Conservation (phyloP, 1,140 invertebrate genomes). For the Paraescarpia echinospica region DNA sequence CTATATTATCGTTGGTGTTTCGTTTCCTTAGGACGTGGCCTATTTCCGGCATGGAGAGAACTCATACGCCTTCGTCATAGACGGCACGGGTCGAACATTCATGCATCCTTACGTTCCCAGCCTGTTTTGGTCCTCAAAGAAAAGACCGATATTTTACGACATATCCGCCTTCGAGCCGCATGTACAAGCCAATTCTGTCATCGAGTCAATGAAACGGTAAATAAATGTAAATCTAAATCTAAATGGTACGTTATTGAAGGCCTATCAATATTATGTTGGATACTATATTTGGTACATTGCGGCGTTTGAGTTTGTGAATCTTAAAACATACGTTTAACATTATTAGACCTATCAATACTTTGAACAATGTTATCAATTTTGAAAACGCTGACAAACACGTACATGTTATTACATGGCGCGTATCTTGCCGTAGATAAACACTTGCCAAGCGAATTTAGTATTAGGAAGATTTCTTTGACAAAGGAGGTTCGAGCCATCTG, state of each 20-base stretch:
- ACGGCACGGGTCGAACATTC: constrained; percentile 11
- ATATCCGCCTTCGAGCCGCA: neutral
- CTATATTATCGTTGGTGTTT: neutral
- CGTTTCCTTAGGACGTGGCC: neutral
- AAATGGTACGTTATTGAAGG: too few relatives aligned
- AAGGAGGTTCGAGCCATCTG: neutral
- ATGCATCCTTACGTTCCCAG: constrained; percentile 8
- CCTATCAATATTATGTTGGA: too few relatives aligned
- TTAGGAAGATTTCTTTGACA: neutral
- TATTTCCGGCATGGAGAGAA: neutral
- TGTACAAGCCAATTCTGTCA: neutral
- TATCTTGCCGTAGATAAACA: neutral
- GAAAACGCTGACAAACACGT: too few relatives aligned
- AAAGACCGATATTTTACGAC: neutral
- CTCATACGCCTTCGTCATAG: constrained; percentile 15
- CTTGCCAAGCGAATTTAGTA: neutral
- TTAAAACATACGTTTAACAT: neutral
- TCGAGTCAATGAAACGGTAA: neutral
- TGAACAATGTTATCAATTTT: neutral
- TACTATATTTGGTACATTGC: too few relatives aligned
- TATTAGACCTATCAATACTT: neutral
- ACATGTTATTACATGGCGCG: too few relatives aligned
- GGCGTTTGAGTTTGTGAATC: too few relatives aligned
- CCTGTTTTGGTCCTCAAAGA: neutral
- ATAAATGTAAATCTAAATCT: neutral